phyloP scores from a whole-genome alignment of 2,113 vertebrate genomes.

The Engystomops pustulosus region DNA sequence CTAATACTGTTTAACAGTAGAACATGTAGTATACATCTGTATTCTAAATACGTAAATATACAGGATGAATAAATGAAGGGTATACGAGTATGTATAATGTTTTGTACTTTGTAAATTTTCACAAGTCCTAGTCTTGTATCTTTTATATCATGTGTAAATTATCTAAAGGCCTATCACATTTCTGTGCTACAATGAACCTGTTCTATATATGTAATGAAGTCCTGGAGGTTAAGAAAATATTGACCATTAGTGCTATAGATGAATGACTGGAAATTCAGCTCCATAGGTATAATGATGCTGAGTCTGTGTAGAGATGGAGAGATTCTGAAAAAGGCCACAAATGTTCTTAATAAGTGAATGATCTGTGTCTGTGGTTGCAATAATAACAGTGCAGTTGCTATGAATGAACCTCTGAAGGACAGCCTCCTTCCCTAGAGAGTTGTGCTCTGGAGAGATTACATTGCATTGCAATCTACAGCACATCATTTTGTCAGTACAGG shows the following conservation, averaged over 20 bases:
- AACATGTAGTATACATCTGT: too few species aligned
- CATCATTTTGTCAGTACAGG: too few species aligned
- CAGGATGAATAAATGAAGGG: too few species aligned
- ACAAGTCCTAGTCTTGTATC: too few species aligned
- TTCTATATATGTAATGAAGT: not conserved
- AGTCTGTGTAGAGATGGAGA: not conserved
- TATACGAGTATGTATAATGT: too few species aligned
- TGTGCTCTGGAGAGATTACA: not conserved
- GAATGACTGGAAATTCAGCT: not conserved
- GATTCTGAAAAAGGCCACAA: not conserved
- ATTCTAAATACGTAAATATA: too few species aligned
- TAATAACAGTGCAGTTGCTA: slow-evolving; percentile 19
- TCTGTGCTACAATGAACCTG: not conserved
- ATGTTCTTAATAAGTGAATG: slow-evolving; percentile 15
- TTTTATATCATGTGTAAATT: too few species aligned
- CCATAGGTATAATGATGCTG: not conserved
- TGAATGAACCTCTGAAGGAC: slow-evolving; percentile 3
- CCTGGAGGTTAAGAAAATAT: not conserved
- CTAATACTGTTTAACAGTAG: too few species aligned
- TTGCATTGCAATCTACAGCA: not conserved
- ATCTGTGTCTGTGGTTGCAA: slow-evolving; percentile 14
- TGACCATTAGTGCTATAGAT: not conserved
- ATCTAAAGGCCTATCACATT: too few species aligned
- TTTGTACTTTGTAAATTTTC: too few species aligned
- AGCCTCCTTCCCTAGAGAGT: slow-evolving; percentile 7